Evolutionary conservation across 2,888 invertebrate genomes (phyloP).

Genomic region (Pyralis farinalis): DNA sequence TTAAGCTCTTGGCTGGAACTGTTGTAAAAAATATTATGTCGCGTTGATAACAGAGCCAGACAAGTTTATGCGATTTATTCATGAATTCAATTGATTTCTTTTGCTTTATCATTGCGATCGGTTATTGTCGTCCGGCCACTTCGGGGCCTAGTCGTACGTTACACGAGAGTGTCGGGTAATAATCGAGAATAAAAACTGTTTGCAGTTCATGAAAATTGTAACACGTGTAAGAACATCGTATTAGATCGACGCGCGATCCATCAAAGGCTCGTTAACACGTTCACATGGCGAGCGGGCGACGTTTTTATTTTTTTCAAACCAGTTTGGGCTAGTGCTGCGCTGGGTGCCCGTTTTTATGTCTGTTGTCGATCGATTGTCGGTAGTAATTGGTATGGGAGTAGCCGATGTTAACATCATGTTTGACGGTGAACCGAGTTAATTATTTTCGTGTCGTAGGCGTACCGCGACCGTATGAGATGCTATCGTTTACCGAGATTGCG

Average conservation of each 20-base stretch:
- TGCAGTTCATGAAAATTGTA: conserved; percentile 48
- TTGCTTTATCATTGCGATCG: conserved; percentile 47
- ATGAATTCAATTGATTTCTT: conserved; percentile 72
- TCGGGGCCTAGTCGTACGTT: conserved; percentile 24
- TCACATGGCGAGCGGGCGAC: conserved; percentile 36
- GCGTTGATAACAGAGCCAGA: conserved; percentile 53
- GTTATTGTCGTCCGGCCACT: conserved; percentile 34
- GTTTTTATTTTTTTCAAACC: conserved; percentile 49
- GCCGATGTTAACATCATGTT: conserved; percentile 76
- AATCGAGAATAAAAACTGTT: conserved; percentile 40
- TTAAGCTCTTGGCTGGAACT: conserved; percentile 42
- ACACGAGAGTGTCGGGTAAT: conserved; percentile 38
- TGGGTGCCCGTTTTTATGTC: conserved; percentile 59
- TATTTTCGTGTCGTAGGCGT: conserved; percentile 77
- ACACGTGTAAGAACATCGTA: conserved; percentile 42
- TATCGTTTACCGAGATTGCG: conserved; percentile 60
- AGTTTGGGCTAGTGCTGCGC: conserved; percentile 48
- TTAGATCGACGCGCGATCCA: conserved; percentile 66
- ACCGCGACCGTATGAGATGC: conserved; percentile 50
- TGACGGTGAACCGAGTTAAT: conserved; percentile 70
- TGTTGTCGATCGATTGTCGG: conserved; percentile 61
- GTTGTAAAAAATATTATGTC: conserved; percentile 65
- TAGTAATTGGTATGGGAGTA: conserved; percentile 78
- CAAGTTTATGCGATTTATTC: conserved; percentile 70
- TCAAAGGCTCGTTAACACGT: conserved; percentile 74